Base-by-base conservation (phyloP, 92 coral and sea anemone species). In the Siderastrea radians region DNA sequence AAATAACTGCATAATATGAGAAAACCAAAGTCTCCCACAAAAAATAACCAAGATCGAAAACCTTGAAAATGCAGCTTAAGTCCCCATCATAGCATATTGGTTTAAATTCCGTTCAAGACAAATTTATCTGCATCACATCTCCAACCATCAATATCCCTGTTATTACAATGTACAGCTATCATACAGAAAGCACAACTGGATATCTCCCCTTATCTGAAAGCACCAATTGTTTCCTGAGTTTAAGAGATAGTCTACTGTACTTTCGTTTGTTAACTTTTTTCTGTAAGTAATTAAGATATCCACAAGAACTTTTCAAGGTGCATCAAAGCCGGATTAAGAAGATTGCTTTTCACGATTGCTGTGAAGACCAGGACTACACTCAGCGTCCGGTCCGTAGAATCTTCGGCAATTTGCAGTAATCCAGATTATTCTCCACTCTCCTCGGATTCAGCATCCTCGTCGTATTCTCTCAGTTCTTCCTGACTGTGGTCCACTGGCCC, bases 401-500 rank as follows among this genome's bases (percentile, higher is more conserved):
- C 74, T 47, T 65, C 59, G 43, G 19, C 57, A 59, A 71, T 14
- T 15, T 53, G 71, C 78, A 53, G 47, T 6, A 46, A 70, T 87
- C 53, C 19, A 62, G 55, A 82, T 57, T 51, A 84, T 26, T 63
- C 88, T 62, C 57, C 84, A 60, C 58, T 47, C 13, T 85, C 84
- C 4, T 74, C 76, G 45, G 93, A 86, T 11, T 80, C 92, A 2
- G 86, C 89, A 9, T 90, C 95, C 45, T 92, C 95, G 85, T 87
- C 96, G 68, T 95, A 95, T 62, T 95, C 98, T 75, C 89, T 93
- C 45, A 93, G 78, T 63, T 93, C 96, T 17, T 95, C 96, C 63
- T 72, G 71, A 52, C 96, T 93, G 55, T 86, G 93, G 74, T 91
- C 89, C 46, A 60, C 57, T 0, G 86, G 74, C 16, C 76, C 93